Base-by-base conservation (phyloP, 2,888 invertebrate species). In the Eupithecia centaureata region DNA sequence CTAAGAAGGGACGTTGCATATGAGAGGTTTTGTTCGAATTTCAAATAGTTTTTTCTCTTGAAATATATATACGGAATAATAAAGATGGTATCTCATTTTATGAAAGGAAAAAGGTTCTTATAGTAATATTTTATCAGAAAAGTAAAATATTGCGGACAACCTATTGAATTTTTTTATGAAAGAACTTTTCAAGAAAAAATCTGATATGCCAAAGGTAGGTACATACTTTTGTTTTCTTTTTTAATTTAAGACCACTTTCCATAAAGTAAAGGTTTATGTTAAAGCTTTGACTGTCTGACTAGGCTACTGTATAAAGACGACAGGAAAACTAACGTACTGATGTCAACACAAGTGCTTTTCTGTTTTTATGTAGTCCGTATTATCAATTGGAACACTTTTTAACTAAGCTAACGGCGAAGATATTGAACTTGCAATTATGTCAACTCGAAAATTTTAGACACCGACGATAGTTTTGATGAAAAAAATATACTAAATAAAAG, bases 11-110 rank as follows among this genome's bases (percentile, higher is more conserved):
- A 81, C 67, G 65, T 77, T 82, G 81, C 77, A 82, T 80, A 78
- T 82, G 82, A 85, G 81, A 81, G 80, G 80, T 84, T 82, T 65
- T 79, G 77, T 79, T 77, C 77, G 79, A 77, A 79, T 76, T 77
- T 79, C 75, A 76, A 78, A 77, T 67, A 71, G 66, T 70, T 65
- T 74, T 30, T 62, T 62, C 47, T 52, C 33, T 60, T 38, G 57
- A 30, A 60, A 65, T 52, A 56, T 54, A 57, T 61, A 61, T 65
- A 42, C 7, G 32, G 42, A 27, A 33, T 27, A 52, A 27, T 15
- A 27, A 57, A 57, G 57, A 57, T 57, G 32, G 32, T 30, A 33
- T 30, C 57, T 32, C 28, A 10, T 30, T 12, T 57, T 18, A 52
- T 27, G 52, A 15, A 25, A 52, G 18, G 32, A 57, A 32, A 57